Conservation (phyloP, 2,888 invertebrate species). For the Ectemnius continuus region DNA sequence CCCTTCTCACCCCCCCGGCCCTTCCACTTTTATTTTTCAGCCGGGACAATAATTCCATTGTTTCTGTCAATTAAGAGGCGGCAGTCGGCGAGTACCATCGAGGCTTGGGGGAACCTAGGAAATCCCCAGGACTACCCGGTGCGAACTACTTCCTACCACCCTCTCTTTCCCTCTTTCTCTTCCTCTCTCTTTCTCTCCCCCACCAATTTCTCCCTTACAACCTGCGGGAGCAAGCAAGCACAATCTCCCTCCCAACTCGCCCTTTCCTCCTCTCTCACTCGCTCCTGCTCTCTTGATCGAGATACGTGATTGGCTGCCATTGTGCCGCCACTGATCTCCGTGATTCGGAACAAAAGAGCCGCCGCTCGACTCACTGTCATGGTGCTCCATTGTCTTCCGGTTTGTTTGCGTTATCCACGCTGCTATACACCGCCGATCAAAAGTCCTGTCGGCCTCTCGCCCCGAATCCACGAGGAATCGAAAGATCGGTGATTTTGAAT, state of each 20-base stretch:
- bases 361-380: conserved; percentile 53
- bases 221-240: too few species aligned
- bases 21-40: conserved; percentile 27
- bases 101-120: conserved; percentile 5
- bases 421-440: conserved; percentile 18
- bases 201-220: too few species aligned
- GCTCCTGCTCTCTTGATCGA: conserved; percentile 48
- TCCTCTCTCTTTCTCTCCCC: conserved; percentile 1
- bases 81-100: conserved; percentile 31
- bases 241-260: background rate
- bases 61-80: conserved; percentile 60
- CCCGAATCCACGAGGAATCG: background rate
- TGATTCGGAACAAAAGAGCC: conserved; percentile 62
- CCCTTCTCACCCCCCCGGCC: background rate
- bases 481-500: background rate
- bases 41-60: conserved; percentile 58
- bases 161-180: background rate
- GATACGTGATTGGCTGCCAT: conserved; percentile 65
- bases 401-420: conserved; percentile 59
- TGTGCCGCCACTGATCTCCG: conserved; percentile 60
- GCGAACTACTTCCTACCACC: conserved; percentile 27
- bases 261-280: background rate
- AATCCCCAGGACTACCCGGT: conserved; percentile 29
- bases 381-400: conserved; percentile 63
- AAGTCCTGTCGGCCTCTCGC: background rate